A percentile compares a stretch with the other conserved stretches of the same genome.
These are phyloP conservation scores for Spicauda simplicius DNA, from an alignment of 2,888 invertebrate genomes.

Conservation along the genomic window DNA sequence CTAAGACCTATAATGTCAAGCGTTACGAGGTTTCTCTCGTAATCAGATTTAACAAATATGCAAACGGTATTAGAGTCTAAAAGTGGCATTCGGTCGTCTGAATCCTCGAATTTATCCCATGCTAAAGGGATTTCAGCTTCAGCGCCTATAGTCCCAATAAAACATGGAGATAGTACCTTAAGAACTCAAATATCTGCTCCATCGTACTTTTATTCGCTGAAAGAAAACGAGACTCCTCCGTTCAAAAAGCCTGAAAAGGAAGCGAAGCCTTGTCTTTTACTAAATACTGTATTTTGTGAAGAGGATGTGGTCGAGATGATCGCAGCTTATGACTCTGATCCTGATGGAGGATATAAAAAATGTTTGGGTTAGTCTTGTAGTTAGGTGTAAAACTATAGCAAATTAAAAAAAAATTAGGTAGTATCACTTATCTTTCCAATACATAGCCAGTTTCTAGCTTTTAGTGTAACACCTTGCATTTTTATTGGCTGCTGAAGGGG, in stretches of 20 bases:
- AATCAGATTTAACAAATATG: slow-evolving; percentile 36
- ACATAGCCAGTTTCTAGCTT: no score
- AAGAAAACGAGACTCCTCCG: slow-evolving; percentile 67
- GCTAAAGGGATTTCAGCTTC: slow-evolving; percentile 49
- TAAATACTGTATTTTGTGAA: slow-evolving; percentile 60
- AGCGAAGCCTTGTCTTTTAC: slow-evolving; percentile 54
- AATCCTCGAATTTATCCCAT: slow-evolving; percentile 8
- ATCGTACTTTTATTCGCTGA: slow-evolving; percentile 66
- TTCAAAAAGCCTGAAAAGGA: slow-evolving; percentile 57
- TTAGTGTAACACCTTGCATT: no score
- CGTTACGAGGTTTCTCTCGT: no score
- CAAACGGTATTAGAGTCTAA: slow-evolving; percentile 43
- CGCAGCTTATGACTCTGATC: slow-evolving; percentile 53
- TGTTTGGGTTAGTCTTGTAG: slow-evolving; percentile 55
- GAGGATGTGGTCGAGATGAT: slow-evolving; percentile 64
- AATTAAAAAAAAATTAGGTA: no score
- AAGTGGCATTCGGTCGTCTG: slow-evolving; percentile 28
- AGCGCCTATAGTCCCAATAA: slow-evolving; percentile 49
- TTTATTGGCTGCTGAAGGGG: no score
- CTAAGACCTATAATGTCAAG: not conserved
- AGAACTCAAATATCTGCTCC: slow-evolving; percentile 68
- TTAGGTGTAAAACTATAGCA: not conserved
- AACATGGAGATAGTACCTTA: slow-evolving; percentile 40
- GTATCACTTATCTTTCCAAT: no score
- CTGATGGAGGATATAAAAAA: slow-evolving; percentile 50